Evolutionary conservation across 2,888 invertebrate genomes (phyloP).

Genomic region (Pecten maximus): DNA sequence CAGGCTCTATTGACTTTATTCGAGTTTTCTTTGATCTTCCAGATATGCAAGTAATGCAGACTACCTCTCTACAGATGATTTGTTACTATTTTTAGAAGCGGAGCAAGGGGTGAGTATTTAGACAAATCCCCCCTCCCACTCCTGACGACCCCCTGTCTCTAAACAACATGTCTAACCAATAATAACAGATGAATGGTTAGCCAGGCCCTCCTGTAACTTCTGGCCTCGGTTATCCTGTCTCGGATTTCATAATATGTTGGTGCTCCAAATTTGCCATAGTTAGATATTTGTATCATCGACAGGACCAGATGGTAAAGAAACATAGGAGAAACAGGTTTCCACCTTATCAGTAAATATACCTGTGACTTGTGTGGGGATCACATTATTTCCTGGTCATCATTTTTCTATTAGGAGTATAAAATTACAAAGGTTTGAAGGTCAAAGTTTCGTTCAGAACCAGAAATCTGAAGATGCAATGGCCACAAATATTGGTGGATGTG

Average conservation of each 20-base stretch:
- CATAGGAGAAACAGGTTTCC: neutral
- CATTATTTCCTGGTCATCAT: neutral
- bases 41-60: constrained; percentile 85
- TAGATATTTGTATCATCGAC: neutral
- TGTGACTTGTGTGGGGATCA: neutral
- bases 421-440: too few species aligned
- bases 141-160: neutral
- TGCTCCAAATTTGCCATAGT: neutral
- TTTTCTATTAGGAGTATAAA: too few species aligned
- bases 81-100: constrained; percentile 85
- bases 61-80: constrained; percentile 85
- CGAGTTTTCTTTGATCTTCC: constrained; percentile 41
- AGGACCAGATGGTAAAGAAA: neutral
- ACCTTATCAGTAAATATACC: neutral
- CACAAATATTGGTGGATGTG: too few species aligned
- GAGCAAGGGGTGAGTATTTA: constrained; percentile 85
- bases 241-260: neutral
- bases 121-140: neutral
- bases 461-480: too few species aligned
- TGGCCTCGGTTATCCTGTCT: neutral
- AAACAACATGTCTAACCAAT: neutral
- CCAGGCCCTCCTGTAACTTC: neutral
- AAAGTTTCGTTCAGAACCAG: too few species aligned
- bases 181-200: neutral
- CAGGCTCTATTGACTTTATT: too few species aligned